Evolutionary conservation across 2,113 vertebrate species (phyloP), one percentile per base, ranked within the genome.

Genomic region (Hippocampus barbouri): DNA sequence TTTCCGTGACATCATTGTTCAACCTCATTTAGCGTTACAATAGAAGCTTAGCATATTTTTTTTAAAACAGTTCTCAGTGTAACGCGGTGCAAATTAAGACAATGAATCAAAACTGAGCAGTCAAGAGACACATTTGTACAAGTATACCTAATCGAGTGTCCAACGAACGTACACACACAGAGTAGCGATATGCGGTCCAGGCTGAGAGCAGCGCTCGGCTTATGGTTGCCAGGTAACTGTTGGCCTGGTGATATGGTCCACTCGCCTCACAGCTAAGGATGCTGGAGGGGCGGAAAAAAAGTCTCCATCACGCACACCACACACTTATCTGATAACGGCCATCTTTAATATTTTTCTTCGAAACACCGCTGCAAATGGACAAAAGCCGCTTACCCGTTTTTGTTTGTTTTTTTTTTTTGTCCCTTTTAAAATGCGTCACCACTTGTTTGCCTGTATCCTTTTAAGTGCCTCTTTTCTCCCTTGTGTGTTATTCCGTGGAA

Each of bases 211-310:
- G 85, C n/a, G 74, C 87, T 88, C 71, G 68, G 68, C 77, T 78
- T 77, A 83, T 62, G 85, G 88, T 91, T 91, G 90, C 90, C 86
- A 87, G 86, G 90, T 82, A 83, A 91, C 88, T 23, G 88, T 90
- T 85, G 88, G 86, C 88, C 86, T 87, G 88, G 88, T 70, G 69
- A 90, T 88, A 77, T 76, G 15, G 56, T 78, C 83, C 69, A 65
- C 81, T 83, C 76, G n/a, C 74, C 79, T 85, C 41, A 18, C 74
- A 72, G 79, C 73, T 70, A 72, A 87, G 77, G 81, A 65, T 65
- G 41, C 64, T 87, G 68, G 76, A 66, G 62, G 66, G 61, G 14
- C 1, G 4, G 6, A 49, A 49, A 6, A 18, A 49, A 49, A 49
- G 12, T 38, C 34, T 38, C 34, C 34, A 38, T 72, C 73, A 45